Evolutionary conservation across 2,113 vertebrate genomes (phyloP).

Genomic region (Chaetura pelagica): DNA sequence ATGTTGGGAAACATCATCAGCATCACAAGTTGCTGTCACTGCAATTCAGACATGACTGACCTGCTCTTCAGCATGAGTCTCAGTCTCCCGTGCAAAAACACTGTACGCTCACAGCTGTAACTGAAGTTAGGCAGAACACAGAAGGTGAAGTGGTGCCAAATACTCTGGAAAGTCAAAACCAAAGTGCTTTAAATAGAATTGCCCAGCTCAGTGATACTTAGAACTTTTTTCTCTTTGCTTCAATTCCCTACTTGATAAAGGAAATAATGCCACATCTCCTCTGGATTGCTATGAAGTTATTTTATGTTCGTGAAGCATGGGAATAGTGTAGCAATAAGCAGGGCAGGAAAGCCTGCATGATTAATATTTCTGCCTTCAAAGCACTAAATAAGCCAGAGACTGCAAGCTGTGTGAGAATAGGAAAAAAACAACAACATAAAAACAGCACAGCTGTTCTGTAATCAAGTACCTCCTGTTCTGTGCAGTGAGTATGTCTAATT

Average conservation of each 20-base stretch:
- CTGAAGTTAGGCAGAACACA: not conserved
- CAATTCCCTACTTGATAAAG: not conserved
- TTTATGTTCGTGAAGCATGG: not conserved
- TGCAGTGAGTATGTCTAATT: not conserved
- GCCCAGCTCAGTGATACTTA: not conserved
- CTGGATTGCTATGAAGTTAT: not conserved
- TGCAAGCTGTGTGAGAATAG: not conserved
- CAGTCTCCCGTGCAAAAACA: not conserved
- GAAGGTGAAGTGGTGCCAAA: not conserved
- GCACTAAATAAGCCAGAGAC: not conserved
- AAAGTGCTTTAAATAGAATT: not conserved
- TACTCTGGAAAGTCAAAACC: not conserved
- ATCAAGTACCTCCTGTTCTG: not conserved
- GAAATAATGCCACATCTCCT: not conserved
- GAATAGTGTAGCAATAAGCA: not conserved
- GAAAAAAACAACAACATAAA: not conserved
- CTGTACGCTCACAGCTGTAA: not conserved
- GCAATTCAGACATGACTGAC: not conserved
- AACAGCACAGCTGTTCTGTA: not conserved
- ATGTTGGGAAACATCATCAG: not conserved
- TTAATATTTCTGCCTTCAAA: conserved; percentile 18
- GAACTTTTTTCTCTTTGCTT: not conserved
- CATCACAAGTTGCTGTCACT: not conserved
- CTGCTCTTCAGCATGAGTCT: not conserved
- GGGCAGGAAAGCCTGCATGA: not conserved